phyloP scores from a whole-genome alignment of 2,113 vertebrate species.

The Xiphophorus maculatus region DNA sequence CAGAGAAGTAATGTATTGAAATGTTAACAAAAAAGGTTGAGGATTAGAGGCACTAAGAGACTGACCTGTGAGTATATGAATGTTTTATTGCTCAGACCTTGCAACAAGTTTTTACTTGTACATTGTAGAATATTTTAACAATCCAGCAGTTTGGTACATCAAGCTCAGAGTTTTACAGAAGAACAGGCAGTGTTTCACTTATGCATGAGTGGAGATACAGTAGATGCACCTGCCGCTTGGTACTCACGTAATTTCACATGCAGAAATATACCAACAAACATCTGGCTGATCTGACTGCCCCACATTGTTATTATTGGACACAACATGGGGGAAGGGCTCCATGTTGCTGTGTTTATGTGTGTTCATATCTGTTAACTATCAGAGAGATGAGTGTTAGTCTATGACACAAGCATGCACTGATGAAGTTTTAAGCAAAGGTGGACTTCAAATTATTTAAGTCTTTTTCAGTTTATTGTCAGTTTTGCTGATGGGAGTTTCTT shows the following conservation, averaged over 20 bases:
- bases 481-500: background rate
- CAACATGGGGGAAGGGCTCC: background rate
- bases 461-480: background rate
- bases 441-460: background rate
- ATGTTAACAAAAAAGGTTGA: background rate
- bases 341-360: background rate
- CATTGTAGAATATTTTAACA: background rate
- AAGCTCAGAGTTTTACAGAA: slow-evolving; percentile 11
- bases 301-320: slow-evolving; percentile 36
- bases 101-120: background rate
- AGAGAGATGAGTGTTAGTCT: background rate
- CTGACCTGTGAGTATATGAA: fast-evolving
- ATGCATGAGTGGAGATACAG: slow-evolving; percentile 16
- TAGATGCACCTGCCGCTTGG: slow-evolving; percentile 7
- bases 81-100: background rate
- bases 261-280: slow-evolving; percentile 32
- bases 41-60: fast-evolving
- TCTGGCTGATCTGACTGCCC: slow-evolving; percentile 54
- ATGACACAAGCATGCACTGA: background rate
- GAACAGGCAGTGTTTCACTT: background rate
- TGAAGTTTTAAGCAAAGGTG: background rate
- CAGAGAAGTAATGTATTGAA: background rate
- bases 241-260: background rate
- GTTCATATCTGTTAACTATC: background rate
- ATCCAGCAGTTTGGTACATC: background rate